Percentiles rank a stretch among this genome's conserved stretches.
Conservation (phyloP, 2,888 invertebrate species). For the Macropis europaea region DNA sequence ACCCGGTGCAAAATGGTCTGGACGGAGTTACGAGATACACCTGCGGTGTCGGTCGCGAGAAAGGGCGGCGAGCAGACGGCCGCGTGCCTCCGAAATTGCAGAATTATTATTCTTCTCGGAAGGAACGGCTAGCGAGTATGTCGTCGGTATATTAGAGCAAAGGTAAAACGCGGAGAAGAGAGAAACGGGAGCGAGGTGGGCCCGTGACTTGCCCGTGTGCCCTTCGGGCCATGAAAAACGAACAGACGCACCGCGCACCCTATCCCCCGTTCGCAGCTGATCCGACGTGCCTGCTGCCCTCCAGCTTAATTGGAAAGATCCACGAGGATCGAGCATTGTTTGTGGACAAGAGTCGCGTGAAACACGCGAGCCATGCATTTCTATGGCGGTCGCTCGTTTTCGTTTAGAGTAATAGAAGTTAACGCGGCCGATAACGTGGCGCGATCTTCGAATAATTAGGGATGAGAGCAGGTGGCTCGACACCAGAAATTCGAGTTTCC, state of each 20-base stretch:
- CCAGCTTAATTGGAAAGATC: slow-evolving; percentile 64
- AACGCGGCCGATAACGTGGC: slow-evolving; percentile 32
- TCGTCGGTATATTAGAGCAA: slow-evolving; percentile 51
- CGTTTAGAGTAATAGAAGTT: slow-evolving; percentile 45
- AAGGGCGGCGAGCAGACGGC: slow-evolving; percentile 27
- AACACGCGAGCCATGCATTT: slow-evolving; percentile 57
- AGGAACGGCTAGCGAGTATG: slow-evolving; percentile 48
- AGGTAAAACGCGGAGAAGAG: neutral
- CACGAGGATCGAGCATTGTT: slow-evolving; percentile 63
- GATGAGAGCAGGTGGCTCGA: slow-evolving; percentile 36
- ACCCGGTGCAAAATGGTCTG: slow-evolving; percentile 77
- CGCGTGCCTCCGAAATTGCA: slow-evolving; percentile 66
- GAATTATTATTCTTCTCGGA: slow-evolving; percentile 69
- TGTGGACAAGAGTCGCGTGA: slow-evolving; percentile 62
- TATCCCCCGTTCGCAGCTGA: slow-evolving; percentile 69
- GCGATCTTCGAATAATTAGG: slow-evolving; percentile 48
- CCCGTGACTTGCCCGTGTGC: slow-evolving; percentile 22
- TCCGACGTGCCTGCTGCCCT: slow-evolving; percentile 34
- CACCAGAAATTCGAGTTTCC: slow-evolving; percentile 48
- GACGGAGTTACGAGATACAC: slow-evolving; percentile 57
- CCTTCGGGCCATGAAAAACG: slow-evolving; percentile 28
- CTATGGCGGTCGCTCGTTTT: slow-evolving; percentile 34
- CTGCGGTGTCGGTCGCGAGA: slow-evolving; percentile 66
- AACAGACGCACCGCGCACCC: slow-evolving; percentile 55
- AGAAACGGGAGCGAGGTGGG: neutral